Conservation (phyloP, 2,113 vertebrate species). For the Seriola aureovittata region DNA sequence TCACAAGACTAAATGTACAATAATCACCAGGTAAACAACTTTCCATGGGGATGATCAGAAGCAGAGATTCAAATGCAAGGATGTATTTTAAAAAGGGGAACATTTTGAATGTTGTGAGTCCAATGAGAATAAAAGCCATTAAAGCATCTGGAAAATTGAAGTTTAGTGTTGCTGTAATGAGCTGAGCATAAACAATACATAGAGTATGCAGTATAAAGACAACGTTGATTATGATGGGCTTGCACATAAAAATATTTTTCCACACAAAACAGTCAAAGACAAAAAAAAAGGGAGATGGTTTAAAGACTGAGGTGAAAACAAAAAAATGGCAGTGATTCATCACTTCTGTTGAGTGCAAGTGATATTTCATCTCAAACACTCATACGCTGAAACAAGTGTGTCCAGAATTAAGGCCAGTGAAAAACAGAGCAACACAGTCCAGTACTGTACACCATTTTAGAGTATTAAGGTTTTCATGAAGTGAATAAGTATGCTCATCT, state of each 20-base stretch:
- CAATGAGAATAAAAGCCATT: not conserved
- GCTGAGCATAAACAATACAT: not conserved
- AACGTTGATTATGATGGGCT: not conserved
- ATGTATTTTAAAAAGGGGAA: not conserved
- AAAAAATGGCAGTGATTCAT: not conserved
- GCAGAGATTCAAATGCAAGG: not conserved
- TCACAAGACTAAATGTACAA: not conserved
- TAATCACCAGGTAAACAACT: not conserved
- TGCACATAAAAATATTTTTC: constrained; percentile 18
- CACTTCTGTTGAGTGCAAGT: not conserved
- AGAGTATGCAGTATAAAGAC: not conserved
- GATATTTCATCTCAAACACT: constrained; percentile 12
- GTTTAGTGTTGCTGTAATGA: constrained; percentile 18
- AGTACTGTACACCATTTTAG: constrained; percentile 1
- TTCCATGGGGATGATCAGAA: not conserved
- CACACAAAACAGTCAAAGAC: not conserved
- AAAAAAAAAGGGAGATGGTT: not conserved
- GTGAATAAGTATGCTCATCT: not conserved
- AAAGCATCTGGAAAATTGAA: not conserved
- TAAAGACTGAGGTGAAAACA: constrained; percentile 2
- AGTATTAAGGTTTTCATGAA: not conserved
- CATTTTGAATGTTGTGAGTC: not conserved
- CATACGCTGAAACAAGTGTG: constrained; percentile 12
- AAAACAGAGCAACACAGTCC: not conserved
- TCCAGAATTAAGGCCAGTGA: constrained; percentile 28